Percentiles rank a stretch among this genome's conserved stretches.
These are phyloP conservation scores for Ceratitis capitata DNA, from an alignment of 1,140 invertebrate species.

Conservation along the genomic window DNA sequence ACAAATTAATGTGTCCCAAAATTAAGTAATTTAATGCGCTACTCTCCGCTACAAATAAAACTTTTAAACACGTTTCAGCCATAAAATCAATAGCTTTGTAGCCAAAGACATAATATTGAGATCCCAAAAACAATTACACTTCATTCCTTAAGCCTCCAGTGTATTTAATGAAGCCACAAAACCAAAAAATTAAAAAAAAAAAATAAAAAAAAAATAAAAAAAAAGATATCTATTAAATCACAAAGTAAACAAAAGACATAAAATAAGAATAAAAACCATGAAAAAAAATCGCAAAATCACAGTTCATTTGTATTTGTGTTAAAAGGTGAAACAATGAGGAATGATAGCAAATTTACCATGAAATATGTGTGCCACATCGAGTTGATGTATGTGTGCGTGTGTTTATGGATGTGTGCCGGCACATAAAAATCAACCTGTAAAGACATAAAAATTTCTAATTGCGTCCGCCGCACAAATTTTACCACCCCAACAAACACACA, in stretches of 20 bases:
- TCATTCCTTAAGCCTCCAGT: neutral
- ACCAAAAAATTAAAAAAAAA: neutral
- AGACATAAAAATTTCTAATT: constrained; percentile 32
- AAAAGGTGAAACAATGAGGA: neutral
- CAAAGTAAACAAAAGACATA: neutral
- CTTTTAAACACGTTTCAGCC: neutral
- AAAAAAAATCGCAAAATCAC: neutral
- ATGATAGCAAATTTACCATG: neutral
- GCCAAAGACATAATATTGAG: neutral
- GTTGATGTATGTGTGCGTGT: neutral
- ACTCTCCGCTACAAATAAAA: neutral
- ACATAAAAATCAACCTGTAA: neutral
- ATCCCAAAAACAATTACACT: neutral
- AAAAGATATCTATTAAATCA: neutral
- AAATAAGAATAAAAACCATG: neutral
- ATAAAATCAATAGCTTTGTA: neutral
- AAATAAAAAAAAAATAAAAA: neutral
- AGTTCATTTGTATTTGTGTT: constrained; percentile 6
- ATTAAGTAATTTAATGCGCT: neutral
- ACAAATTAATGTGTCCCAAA: too few relatives aligned
- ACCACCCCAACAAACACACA: neutral
- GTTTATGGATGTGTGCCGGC: neutral
- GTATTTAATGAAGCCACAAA: constrained; percentile 9
- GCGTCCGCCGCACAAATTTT: neutral
- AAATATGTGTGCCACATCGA: too few relatives aligned